Percentiles rank a stretch among this genome's conserved stretches.
These are phyloP conservation scores for Lepus townsendii DNA, from an alignment of 2,797 vertebrate species.

Conservation along the genomic window DNA sequence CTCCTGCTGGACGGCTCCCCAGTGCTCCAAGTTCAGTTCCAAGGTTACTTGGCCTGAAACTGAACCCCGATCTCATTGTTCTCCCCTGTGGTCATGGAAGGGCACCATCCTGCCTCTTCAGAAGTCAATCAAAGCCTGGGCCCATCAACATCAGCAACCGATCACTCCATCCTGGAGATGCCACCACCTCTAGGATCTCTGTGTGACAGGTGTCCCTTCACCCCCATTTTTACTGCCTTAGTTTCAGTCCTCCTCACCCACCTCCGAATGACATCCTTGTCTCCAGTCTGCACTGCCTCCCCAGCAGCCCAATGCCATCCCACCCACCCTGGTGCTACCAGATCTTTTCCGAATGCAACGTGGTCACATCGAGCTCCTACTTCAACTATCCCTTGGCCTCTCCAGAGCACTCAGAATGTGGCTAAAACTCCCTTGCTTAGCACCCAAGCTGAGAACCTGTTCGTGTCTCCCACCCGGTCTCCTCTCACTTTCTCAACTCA, in stretches of 20 bases:
- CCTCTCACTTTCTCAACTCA: not conserved
- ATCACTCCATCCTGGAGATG: not conserved
- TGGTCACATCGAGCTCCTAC: accelerated
- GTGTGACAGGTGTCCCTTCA: not conserved
- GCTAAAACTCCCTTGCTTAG: not conserved
- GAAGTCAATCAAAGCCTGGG: not conserved
- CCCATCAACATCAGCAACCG: accelerated
- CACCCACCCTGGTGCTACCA: not conserved
- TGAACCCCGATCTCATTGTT: not conserved
- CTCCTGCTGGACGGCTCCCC: not conserved
- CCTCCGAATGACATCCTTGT: not conserved
- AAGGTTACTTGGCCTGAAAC: not conserved
- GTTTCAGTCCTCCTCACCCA: not conserved
- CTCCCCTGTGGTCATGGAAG: not conserved
- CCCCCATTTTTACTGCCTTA: not conserved
- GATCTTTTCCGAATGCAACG: not conserved
- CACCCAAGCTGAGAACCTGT: not conserved
- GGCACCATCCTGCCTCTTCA: not conserved
- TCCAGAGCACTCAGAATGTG: not conserved
- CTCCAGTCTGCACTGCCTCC: not conserved
- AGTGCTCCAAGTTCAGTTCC: not conserved
- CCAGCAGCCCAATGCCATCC: not conserved
- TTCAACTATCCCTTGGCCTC: not conserved
- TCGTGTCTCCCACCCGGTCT: not conserved
- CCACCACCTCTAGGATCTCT: not conserved